Percentiles rank a stretch among this genome's conserved stretches.
These are phyloP conservation scores for Amazonetta brasiliensis DNA, from an alignment of 2,797 vertebrate species.

Conservation along the genomic window DNA sequence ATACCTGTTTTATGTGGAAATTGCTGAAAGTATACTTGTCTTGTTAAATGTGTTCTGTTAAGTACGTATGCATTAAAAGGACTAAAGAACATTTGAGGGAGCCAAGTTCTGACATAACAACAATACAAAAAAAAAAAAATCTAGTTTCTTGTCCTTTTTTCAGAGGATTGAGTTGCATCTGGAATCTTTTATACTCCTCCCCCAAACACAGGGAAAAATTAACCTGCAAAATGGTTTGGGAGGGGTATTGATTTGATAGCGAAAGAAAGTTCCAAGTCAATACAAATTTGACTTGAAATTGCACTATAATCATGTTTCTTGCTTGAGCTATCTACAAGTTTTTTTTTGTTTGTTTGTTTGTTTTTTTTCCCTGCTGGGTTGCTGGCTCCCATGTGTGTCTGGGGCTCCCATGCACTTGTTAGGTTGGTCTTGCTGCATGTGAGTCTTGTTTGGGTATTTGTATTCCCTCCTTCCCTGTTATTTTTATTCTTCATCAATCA, in stretches of 20 bases:
- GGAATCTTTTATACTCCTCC: neutral
- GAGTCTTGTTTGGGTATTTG: neutral
- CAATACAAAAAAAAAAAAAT: neutral
- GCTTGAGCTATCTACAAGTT: neutral
- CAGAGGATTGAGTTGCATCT: neutral
- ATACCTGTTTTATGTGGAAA: neutral
- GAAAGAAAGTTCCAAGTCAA: neutral
- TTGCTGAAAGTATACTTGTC: neutral
- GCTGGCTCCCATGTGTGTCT: neutral
- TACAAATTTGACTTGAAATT: neutral
- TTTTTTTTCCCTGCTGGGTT: neutral
- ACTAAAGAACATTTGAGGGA: rapidly evolving
- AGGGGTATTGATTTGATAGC: neutral
- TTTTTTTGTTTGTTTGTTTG: neutral
- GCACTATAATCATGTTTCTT: neutral
- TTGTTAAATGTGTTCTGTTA: neutral
- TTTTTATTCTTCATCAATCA: neutral
- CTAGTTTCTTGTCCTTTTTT: neutral
- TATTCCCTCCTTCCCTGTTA: neutral
- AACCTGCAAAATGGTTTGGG: neutral
- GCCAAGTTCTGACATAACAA: neutral
- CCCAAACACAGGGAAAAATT: too few species aligned
- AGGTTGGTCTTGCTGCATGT: neutral
- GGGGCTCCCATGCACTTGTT: neutral
- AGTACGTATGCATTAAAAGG: neutral